Evolutionary conservation across 2,113 vertebrate genomes (phyloP), one percentile per base, ranked within the genome.

Genomic region (Datnioides undecimradiatus): DNA sequence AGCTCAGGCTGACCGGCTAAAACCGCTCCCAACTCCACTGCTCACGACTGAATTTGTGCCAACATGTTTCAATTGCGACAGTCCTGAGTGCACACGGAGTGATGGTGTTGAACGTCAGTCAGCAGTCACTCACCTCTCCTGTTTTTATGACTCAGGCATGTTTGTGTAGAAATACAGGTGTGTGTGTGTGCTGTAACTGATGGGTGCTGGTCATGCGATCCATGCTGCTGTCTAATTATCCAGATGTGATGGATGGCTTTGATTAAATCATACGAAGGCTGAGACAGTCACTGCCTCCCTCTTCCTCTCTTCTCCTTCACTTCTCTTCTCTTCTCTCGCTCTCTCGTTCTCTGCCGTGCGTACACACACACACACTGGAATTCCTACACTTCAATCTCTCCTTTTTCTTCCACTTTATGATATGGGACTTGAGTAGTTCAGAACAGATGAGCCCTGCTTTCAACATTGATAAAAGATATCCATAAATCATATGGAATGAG

Each of bases 171-270:
- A 36, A 48, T 34, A 25, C n/a, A 46, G 6, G 65, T 75, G 66
- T 73, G 45, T 25, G 73, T 48, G 52, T 64, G 58, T 41, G 58
- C 38, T 87, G 73, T 66, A 73, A 87, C 57, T 21, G 43, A 87
- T 79, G 80, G 80, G 80, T 73, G 69, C 79, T 70, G 79, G 83
- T 83, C 81, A 87, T 84, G 83, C 75, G 38, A 87, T 87, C 88
- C 83, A 80, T 88, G 86, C 89, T 77, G 69, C 87, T 88, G 88
- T 93, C 91, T 91, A 90, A 93, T 94, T 93, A 92, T 85, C 80
- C 55, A 63, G 63, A 75, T 73, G 43, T 94, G 93, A 93, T 92
- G 88, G 93, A 94, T 93, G 81, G 80, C 79, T 90, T 88, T 91
- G 89, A 91, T 92, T 90, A 91, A 91, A 93, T 90, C 80, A 86